Evolutionary conservation across 2,113 vertebrate species (phyloP), one percentile per base, ranked within the genome.

Genomic region (Poeciliopsis retropinna): DNA sequence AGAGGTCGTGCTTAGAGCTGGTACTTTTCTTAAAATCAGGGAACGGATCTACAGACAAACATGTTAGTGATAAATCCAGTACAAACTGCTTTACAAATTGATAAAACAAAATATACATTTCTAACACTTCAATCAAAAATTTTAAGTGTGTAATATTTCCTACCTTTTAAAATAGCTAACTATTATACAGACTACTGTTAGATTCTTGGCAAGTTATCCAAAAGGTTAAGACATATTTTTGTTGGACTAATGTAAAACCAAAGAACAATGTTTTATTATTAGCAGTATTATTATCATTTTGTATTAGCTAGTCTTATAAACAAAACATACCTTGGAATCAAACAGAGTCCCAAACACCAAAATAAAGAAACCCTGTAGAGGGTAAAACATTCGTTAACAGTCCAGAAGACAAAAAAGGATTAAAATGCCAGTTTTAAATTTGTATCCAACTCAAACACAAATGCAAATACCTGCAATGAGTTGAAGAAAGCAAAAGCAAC

Each of bases 401-500:
- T 1, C 63, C 22, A 2, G 13, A 25, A 63, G n/a, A 0, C 44
- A 60, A 31, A 29, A 64, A 64, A 19, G 0, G 17, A 64, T 32
- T 8, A 17, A 32, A 32, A 32, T 64, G 9, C 5, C 1, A 60
- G 0, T 5, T 57, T 27, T 22, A 19, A 64, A 72, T 27, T 3
- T n/a, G 0, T 65, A 17, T 3, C 1, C 17, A 37, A 7, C 32
- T 65, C 73, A 2, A 79, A 9, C 5, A 62, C 3, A 19, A 34
- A 5, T 70, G 29, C 5, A 78, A 62, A 41, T 64, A 97, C 96
- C 95, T 97, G 96, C 64, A 97, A 93, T 67, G 95, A 94, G 0
- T 97, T 97, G 78, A 97, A 95, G 70, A 96, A 81, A 0, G 96
- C 93, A 67, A 97, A 97, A 0, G 93, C 91, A 11, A 96, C 7